These are phyloP conservation scores for Peromyscus maniculatus DNA, from an alignment of 2,113 vertebrate genomes.

Conservation along the genomic window DNA sequence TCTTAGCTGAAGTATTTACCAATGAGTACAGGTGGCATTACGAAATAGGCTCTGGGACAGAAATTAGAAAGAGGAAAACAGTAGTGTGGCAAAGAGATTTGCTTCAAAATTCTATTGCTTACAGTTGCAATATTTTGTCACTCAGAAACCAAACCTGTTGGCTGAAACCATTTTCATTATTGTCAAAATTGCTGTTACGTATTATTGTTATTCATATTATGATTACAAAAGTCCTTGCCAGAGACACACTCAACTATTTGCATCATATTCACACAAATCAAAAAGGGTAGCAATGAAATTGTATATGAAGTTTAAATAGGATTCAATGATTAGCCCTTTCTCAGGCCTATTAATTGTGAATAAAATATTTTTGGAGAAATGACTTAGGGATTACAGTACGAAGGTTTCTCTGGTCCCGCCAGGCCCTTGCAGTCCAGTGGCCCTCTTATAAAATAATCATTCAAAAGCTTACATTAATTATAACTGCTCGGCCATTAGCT, in stretches of 20 bases:
- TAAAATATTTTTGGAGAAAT: conserved; percentile 32
- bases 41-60: conserved; percentile 69
- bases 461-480: no score
- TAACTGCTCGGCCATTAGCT: no score
- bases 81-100: conserved; percentile 36
- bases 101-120: conserved; percentile 62
- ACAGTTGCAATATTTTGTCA: background rate
- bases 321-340: background rate
- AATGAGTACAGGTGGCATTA: conserved; percentile 73
- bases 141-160: conserved; percentile 26
- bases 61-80: conserved; percentile 65
- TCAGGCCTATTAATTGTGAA: background rate
- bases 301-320: conserved; percentile 19
- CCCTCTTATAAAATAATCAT: no score
- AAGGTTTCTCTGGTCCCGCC: no score
- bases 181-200: conserved; percentile 1
- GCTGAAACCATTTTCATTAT: background rate
- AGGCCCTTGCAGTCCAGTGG: no score
- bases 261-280: background rate
- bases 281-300: background rate
- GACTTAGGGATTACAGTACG: background rate
- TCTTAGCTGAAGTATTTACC: conserved; percentile 75
- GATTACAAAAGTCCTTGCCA: background rate
- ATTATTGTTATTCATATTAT: conserved; percentile 10
- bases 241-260: background rate